Percentiles rank a stretch among this genome's conserved stretches.
Evolutionary conservation across 2,888 invertebrate species (phyloP).

Genomic region (Limnephilus lunatus): DNA sequence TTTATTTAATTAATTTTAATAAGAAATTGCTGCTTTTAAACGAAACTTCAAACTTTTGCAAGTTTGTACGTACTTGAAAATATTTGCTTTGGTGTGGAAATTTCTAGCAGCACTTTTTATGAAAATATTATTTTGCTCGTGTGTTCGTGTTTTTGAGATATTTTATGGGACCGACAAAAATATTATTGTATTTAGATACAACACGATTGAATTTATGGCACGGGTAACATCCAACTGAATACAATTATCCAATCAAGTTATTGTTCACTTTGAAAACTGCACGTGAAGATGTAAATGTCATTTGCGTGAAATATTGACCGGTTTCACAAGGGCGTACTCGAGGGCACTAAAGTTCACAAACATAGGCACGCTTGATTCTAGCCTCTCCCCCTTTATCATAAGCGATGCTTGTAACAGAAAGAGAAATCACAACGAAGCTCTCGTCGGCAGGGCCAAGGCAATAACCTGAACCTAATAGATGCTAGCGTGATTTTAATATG

Average conservation of each 20-base stretch:
- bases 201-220: background rate
- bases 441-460: background rate
- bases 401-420: background rate
- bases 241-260: background rate
- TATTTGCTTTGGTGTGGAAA: too few species aligned
- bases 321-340: background rate
- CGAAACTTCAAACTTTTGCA: too few species aligned
- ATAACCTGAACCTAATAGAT: background rate
- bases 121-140: background rate
- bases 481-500: background rate
- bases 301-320: background rate
- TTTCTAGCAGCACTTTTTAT: background rate
- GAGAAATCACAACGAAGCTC: background rate
- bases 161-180: background rate
- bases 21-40: too few species aligned
- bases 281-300: background rate
- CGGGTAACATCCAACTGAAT: background rate
- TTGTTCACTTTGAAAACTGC: background rate
- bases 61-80: too few species aligned
- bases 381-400: background rate
- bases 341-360: background rate
- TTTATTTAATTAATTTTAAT: too few species aligned
- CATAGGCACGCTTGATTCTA: background rate
- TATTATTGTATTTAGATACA: too few species aligned
- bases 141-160: background rate